phyloP scores from a whole-genome alignment of 2,888 invertebrate species.

The Aleiodes leptofemur region DNA sequence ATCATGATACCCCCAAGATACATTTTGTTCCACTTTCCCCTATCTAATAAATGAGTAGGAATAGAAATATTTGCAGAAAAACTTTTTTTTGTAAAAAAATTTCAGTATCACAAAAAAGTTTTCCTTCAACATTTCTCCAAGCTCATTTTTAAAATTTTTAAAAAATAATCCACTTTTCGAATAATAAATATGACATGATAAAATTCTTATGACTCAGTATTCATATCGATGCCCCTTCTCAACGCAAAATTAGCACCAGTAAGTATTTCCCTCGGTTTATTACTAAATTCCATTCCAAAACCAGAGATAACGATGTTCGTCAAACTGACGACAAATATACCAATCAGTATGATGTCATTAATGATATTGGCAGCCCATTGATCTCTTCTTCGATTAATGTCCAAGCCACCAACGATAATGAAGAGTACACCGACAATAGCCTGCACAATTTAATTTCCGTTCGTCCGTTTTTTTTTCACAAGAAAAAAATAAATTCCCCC shows the following conservation, averaged over 20 bases:
- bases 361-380: conserved; percentile 86
- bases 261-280: conserved; percentile 75
- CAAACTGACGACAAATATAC: conserved; percentile 88
- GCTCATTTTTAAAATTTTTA: too few relatives aligned
- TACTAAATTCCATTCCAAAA: conserved; percentile 89
- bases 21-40: too few relatives aligned
- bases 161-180: conserved; percentile 2
- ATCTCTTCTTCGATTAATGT: conserved; percentile 86
- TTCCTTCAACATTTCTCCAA: too few relatives aligned
- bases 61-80: too few relatives aligned
- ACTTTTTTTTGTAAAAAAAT: too few relatives aligned
- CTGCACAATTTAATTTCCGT: conserved; percentile 78
- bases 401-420: conserved; percentile 88
- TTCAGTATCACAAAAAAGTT: too few relatives aligned
- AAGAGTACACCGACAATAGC: conserved; percentile 88
- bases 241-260: conserved; percentile 31
- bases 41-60: too few relatives aligned
- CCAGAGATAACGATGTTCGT: conserved; percentile 89
- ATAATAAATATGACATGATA: conserved; percentile 36
- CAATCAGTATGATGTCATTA: conserved; percentile 88
- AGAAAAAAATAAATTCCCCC: conserved; percentile 4
- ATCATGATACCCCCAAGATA: too few relatives aligned
- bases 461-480: conserved; percentile 33
- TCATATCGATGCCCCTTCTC: conserved; percentile 32
- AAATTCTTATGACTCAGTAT: conserved; percentile 17